Percentiles rank a stretch among this genome's conserved stretches.
phyloP scores from a whole-genome alignment of 2,888 invertebrate genomes.

The Odontothrips loti region DNA sequence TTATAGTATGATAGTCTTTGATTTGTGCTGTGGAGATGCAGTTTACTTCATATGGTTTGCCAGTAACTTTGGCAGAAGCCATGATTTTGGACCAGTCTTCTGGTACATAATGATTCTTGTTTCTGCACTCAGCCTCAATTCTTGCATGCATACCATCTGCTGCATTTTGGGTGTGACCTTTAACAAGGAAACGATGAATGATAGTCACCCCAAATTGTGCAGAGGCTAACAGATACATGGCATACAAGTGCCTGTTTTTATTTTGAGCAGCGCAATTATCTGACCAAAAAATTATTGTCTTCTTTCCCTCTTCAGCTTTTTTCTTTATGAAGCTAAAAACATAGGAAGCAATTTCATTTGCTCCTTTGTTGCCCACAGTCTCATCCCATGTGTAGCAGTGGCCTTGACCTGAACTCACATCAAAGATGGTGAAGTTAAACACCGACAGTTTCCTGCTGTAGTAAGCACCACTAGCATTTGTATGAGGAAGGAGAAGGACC shows the following conservation, averaged over 20 bases:
- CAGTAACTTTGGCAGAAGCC: too few species aligned
- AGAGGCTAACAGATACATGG: slow-evolving; percentile 23
- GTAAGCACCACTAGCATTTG: slow-evolving; percentile 33
- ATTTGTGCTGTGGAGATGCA: too few species aligned
- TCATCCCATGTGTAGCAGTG: slow-evolving; percentile 37
- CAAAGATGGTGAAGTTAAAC: slow-evolving; percentile 35
- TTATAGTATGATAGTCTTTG: too few species aligned
- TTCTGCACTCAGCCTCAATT: slow-evolving; percentile 26
- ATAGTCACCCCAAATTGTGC: slow-evolving; percentile 7
- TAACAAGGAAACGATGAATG: slow-evolving; percentile 22
- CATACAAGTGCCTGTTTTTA: slow-evolving; percentile 28
- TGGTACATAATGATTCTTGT: slow-evolving; percentile 29
- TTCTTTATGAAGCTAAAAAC: slow-evolving; percentile 30
- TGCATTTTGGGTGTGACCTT: slow-evolving; percentile 31
- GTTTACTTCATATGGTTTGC: too few species aligned
- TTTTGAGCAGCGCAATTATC: slow-evolving; percentile 31
- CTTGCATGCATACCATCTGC: slow-evolving; percentile 31
- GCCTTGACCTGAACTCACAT: slow-evolving; percentile 31
- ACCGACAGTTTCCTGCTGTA: slow-evolving; percentile 35
- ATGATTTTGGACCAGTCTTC: slow-evolving; percentile 9
- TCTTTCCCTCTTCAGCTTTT: neutral
- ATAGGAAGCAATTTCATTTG: slow-evolving; percentile 34
- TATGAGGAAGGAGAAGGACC: slow-evolving; percentile 35
- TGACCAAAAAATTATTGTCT: slow-evolving; percentile 31
- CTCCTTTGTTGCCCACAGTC: slow-evolving; percentile 33